Conservation (phyloP, 2,113 vertebrate genomes). For the Pelusios castaneus region DNA sequence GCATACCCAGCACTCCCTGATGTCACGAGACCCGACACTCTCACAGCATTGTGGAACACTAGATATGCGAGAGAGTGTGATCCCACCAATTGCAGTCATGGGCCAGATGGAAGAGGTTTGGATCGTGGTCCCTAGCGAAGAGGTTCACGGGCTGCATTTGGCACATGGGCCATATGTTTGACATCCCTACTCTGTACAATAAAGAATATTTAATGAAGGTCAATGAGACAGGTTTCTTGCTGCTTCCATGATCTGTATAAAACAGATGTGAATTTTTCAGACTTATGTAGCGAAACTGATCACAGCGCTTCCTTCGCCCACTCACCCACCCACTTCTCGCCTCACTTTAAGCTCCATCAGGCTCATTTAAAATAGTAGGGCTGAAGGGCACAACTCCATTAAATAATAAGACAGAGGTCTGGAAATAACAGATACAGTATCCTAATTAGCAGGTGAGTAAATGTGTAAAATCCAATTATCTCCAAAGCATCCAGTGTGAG, state of each 20-base stretch:
- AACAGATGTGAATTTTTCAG: slow-evolving; percentile 2
- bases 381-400: slow-evolving; percentile 25
- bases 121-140: too few species aligned
- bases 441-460: slow-evolving; percentile 21
- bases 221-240: not conserved
- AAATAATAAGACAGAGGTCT: not conserved
- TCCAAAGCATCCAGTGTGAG: not conserved
- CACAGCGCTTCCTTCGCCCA: not conserved
- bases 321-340: slow-evolving; percentile 9
- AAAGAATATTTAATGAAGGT: not conserved
- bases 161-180: too few species aligned
- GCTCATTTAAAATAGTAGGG: slow-evolving; percentile 10
- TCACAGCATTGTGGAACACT: too few species aligned
- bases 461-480: not conserved
- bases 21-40: too few species aligned
- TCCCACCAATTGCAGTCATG: too few species aligned
- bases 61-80: too few species aligned
- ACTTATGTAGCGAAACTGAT: slow-evolving; percentile 23
- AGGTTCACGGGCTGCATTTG: too few species aligned
- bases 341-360: not conserved
- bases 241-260: slow-evolving; percentile 1
- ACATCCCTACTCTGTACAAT: not conserved
- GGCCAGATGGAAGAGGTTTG: too few species aligned
- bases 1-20: too few species aligned
- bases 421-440: not conserved